These are phyloP conservation scores for Ephestia elutella DNA, from an alignment of 1,140 invertebrate genomes.

Conservation along the genomic window DNA sequence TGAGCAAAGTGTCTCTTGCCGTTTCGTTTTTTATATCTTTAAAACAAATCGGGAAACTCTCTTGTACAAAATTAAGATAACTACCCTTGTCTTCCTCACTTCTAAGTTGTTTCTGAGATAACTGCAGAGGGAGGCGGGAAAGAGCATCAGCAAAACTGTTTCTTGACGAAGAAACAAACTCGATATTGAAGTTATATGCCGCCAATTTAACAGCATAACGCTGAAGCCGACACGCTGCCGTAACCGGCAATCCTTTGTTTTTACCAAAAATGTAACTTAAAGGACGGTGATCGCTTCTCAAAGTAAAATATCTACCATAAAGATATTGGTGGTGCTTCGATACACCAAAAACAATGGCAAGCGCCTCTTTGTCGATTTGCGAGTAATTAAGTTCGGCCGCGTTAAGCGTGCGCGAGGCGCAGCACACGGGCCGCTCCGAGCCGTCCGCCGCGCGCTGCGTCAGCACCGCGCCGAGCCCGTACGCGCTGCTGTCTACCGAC, in stretches of 20 bases:
- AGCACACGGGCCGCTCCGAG: slow-evolving; percentile 64
- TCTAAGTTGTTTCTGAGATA: background rate
- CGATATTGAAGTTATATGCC: slow-evolving; percentile 30
- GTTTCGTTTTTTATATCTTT: slow-evolving; percentile 23
- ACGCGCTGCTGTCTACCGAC: slow-evolving; percentile 68
- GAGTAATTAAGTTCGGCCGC: slow-evolving; percentile 68
- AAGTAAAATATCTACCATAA: slow-evolving; percentile 19
- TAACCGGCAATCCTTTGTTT: slow-evolving; percentile 26
- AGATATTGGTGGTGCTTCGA: slow-evolving; percentile 24
- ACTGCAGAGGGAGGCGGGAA: slow-evolving; percentile 26
- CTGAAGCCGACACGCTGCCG: slow-evolving; percentile 34
- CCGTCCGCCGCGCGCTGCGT: slow-evolving; percentile 53
- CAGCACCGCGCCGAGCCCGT: slow-evolving; percentile 69
- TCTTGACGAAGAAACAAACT: slow-evolving; percentile 19
- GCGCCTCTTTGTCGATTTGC: slow-evolving; percentile 73
- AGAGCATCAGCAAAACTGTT: slow-evolving; percentile 23
- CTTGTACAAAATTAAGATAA: slow-evolving; percentile 25
- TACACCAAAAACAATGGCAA: slow-evolving; percentile 25
- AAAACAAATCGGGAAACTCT: slow-evolving; percentile 23
- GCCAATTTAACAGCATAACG: slow-evolving; percentile 27
- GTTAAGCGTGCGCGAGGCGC: slow-evolving; percentile 65
- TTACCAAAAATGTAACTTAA: slow-evolving; percentile 39
- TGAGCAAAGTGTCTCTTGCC: slow-evolving; percentile 24
- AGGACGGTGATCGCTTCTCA: slow-evolving; percentile 19
- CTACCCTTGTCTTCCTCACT: background rate